Evolutionary conservation across 2,113 vertebrate species (phyloP), one percentile per base, ranked within the genome.

Genomic region (Argyrosomus japonicus): DNA sequence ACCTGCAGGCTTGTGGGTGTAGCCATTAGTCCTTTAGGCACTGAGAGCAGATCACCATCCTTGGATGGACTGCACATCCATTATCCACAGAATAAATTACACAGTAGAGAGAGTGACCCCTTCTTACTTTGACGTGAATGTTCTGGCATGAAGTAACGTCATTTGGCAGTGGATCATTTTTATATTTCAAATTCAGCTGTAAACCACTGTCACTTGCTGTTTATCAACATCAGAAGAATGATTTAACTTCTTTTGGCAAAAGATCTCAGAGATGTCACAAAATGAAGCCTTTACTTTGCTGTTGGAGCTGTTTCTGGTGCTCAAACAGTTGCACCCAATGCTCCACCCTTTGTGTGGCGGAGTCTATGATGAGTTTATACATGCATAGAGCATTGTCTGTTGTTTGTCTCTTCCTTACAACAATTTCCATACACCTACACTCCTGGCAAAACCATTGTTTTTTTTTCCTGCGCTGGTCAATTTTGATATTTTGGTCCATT

Each of bases 291-390:
- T 61, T 18, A 9, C 17, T 40, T 21, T n/a, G 58, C 70, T 0
- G 3, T 8, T 12, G 25, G 87, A 81, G 75, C 88, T 91, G 79
- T 90, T 82, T 85, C 68, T 43, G 85, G 88, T 92, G 84, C 91
- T 90, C 85, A 90, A 85, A 70, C 19, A 13, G 14, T 18, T n/a
- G 11, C 27, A 51, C 18, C 1, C 67, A 1, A 1, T 17, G 19
- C 53, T 79, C 36, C 40, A 58, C 13, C 27, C 3, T 36, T 43
- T 14, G 45, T 51, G 32, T 58, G 47, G 43, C 1, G 4, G 23
- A 21, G 1, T 11, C 10, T 48, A 9, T 32, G 8, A 50, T 68
- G 53, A 48, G 17, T 12, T 60, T 23, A 32, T 11, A 19, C 5
- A 18, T 25, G 64, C 0, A 4, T 5, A 5, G 68, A 62, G 36